Evolutionary conservation across 1,140 invertebrate genomes (phyloP), one percentile per base, ranked within the genome.

Genomic region (Drosophila nasuta): DNA sequence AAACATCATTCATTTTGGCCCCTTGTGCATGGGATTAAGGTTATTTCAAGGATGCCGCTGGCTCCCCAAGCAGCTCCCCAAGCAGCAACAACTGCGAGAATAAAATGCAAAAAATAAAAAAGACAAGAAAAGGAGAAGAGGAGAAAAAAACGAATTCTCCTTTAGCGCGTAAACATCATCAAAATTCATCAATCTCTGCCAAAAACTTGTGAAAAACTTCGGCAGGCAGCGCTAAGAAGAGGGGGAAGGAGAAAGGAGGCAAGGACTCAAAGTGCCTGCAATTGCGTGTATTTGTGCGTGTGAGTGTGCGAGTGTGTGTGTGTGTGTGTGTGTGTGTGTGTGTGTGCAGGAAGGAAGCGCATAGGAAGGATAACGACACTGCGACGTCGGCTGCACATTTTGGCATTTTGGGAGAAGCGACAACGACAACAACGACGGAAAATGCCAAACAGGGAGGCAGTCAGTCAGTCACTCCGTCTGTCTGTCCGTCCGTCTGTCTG

Each of bases 101-200:
- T 4, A 38, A 38, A 11, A 57, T 28, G 0, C 35, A 10, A 38
- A 33, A 5, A 8, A 7, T 5, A 38, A 38, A 38, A 38, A 38
- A 38, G n/a, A n/a, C n/a, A n/a, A n/a, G n/a, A n/a, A n/a, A n/a
- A n/a, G n/a, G 15, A 46, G 48, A 0, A 7, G 8, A 41, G 25
- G 28, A 3, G 3, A 10, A 38, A 17, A 15, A 73, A 83, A 80
- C 72, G 83, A 82, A 73, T 83, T 69, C 75, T 81, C 60, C 85
- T 83, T 83, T 78, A 81, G 83, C 85, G 83, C 83, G 83, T 88
- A 88, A 89, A 88, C 83, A 88, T 88, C 83, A 88, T 88, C 85
- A 87, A 87, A 89, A 91, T 91, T 91, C 90, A 91, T 91, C 90
- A 91, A 91, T 91, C 90, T 91, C 90, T 91, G 90, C 90, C 90